Conservation (phyloP, 2,113 vertebrate species). For the Xiphophorus maculatus region DNA sequence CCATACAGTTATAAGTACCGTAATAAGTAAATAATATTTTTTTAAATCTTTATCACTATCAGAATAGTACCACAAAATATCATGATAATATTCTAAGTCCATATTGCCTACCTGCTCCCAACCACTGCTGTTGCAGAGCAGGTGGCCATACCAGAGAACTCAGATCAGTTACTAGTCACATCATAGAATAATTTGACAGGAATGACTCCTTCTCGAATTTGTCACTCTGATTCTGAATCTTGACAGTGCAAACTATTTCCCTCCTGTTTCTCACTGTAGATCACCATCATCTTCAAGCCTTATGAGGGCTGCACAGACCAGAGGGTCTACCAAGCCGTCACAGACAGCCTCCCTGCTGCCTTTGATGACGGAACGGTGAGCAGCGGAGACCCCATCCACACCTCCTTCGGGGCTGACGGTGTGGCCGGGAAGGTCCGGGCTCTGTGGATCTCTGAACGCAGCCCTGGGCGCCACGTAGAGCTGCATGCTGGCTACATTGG, state of each 20-base stretch:
- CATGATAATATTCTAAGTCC: too few species aligned
- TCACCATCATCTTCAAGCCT: conserved; percentile 97
- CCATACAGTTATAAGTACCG: too few species aligned
- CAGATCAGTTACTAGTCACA: background rate
- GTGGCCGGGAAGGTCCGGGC: conserved; percentile 80
- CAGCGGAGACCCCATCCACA: conserved; percentile 73
- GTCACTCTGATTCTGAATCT: background rate
- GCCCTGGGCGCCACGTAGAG: conserved; percentile 85
- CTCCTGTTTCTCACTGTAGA: conserved; percentile 65
- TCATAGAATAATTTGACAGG: background rate
- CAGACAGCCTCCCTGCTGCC: conserved; percentile 92
- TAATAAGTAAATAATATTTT: too few species aligned
- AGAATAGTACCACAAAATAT: too few species aligned
- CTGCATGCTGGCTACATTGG: conserved; percentile 93
- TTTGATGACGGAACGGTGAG: conserved; percentile 93
- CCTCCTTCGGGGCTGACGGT: conserved; percentile 73
- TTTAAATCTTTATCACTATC: too few species aligned
- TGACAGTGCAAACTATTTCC: background rate
- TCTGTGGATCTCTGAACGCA: conserved; percentile 88
- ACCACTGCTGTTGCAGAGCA: background rate
- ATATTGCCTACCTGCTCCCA: too few species aligned
- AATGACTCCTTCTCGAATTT: background rate
- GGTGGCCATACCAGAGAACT: background rate
- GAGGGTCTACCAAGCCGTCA: conserved; percentile 96
- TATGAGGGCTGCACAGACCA: conserved; percentile 93